These are phyloP conservation scores for Cheilinus undulatus DNA, from an alignment of 2,113 vertebrate species.

Conservation along the genomic window DNA sequence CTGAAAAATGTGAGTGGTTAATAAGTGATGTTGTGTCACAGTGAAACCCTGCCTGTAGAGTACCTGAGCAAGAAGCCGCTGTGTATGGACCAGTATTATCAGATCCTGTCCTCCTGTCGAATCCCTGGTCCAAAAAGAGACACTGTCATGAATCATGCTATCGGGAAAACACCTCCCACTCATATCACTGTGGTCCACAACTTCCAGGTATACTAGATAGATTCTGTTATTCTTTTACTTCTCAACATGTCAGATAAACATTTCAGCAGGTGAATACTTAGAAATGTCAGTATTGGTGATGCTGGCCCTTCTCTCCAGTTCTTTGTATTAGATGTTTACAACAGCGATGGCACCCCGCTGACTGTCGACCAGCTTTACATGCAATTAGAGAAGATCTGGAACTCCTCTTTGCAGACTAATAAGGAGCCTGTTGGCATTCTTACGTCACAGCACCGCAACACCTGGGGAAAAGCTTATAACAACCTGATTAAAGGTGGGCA, in stretches of 20 bases:
- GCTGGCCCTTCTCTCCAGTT: constrained; percentile 82
- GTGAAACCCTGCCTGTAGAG: constrained; percentile 91
- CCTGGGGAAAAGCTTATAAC: constrained; percentile 96
- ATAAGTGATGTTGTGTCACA: constrained; percentile 63
- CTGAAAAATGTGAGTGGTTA: constrained; percentile 1
- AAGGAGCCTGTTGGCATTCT: constrained; percentile 97
- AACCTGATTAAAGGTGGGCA: constrained; percentile 93
- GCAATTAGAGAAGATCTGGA: constrained; percentile 99
- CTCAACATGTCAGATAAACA: background rate
- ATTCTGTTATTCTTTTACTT: constrained; percentile 6
- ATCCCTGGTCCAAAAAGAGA: constrained; percentile 93
- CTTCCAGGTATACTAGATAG: constrained; percentile 88
- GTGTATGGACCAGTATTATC: constrained; percentile 99
- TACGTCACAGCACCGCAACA: constrained; percentile 96
- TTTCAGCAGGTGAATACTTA: too few species aligned
- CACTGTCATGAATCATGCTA: constrained; percentile 87
- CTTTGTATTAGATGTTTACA: constrained; percentile 95
- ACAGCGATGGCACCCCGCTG: constrained; percentile 90
- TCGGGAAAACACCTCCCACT: constrained; percentile 83
- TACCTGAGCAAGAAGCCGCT: constrained; percentile 90
- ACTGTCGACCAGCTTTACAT: constrained; percentile 92
- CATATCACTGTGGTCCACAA: constrained; percentile 98
- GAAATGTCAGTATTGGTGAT: too few species aligned
- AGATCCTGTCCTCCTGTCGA: constrained; percentile 95
- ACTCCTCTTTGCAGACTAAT: constrained; percentile 95